phyloP scores from a whole-genome alignment of 2,797 vertebrate species.

The Gouania willdenowi region DNA sequence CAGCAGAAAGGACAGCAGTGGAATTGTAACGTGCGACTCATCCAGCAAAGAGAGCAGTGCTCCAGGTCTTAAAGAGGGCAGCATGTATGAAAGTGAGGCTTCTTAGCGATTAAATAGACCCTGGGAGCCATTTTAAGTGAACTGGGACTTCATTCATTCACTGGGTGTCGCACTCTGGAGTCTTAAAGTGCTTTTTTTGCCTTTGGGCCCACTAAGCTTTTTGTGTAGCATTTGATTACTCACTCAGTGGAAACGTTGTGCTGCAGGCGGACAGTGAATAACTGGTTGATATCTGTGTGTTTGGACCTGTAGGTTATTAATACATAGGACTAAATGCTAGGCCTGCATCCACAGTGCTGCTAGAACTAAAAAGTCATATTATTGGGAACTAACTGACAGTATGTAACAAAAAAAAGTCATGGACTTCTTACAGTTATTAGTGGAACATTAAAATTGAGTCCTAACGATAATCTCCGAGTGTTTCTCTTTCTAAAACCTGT shows the following conservation, averaged over 20 bases:
- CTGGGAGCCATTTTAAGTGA: constrained; percentile 39
- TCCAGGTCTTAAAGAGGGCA: constrained; percentile 5
- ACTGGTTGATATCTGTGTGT: constrained; percentile 45
- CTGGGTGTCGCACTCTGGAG: constrained; percentile 39
- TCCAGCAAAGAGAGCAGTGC: constrained; percentile 50
- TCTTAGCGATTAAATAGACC: constrained; percentile 51
- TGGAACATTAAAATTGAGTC: constrained; percentile 2
- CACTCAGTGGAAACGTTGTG: constrained; percentile 43
- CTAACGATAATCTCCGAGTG: constrained; percentile 23
- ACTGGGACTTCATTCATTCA: constrained; percentile 51
- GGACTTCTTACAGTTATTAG: not conserved
- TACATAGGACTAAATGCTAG: constrained; percentile 18
- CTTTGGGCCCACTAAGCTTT: constrained; percentile 49
- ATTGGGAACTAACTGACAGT: too few species aligned
- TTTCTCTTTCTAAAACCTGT: constrained; percentile 4
- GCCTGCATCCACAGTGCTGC: not conserved
- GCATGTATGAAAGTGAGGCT: constrained; percentile 29
- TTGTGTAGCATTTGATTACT: constrained; percentile 64
- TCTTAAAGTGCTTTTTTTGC: constrained; percentile 60
- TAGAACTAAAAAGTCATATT: too few species aligned
- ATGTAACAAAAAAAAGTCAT: not conserved
- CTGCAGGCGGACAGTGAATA: constrained; percentile 39
- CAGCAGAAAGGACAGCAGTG: too few species aligned
- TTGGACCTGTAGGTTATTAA: constrained; percentile 31
- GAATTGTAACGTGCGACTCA: not conserved